A percentile compares a stretch with the other conserved stretches of the same genome.
Conservation (phyloP, 2,113 vertebrate genomes). For the Cavia porcellus region DNA sequence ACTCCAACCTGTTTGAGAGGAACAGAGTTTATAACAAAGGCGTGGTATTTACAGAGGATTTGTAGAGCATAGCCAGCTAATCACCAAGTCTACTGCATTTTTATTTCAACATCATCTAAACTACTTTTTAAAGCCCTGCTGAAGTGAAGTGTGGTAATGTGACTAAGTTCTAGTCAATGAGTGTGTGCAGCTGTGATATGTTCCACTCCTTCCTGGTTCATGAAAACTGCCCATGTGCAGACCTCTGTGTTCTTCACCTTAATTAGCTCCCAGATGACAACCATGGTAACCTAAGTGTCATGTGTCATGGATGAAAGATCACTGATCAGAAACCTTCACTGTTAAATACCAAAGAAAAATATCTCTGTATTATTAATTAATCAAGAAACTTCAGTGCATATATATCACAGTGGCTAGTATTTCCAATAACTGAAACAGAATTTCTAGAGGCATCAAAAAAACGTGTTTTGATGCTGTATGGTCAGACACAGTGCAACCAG, state of each 20-base stretch:
- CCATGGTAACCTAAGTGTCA: not conserved
- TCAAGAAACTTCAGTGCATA: not conserved
- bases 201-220: not conserved
- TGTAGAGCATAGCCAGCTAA: too few species aligned
- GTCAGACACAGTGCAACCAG: not conserved
- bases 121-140: not conserved
- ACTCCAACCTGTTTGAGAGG: not conserved
- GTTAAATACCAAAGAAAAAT: not conserved
- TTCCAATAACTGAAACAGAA: not conserved
- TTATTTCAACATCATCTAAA: not conserved
- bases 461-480: not conserved
- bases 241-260: not conserved
- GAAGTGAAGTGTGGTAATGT: not conserved
- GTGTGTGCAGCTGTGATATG: not conserved
- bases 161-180: not conserved
- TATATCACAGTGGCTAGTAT: not conserved
- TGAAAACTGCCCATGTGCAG: too few species aligned
- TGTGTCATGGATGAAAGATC: accelerated
- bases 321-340: not conserved
- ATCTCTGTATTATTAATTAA: not conserved
- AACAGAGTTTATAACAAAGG: not conserved
- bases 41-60: not conserved
- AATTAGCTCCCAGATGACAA: not conserved
- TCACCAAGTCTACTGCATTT: not conserved
- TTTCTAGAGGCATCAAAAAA: not conserved